Percentiles rank a stretch among this genome's conserved stretches.
phyloP scores from a whole-genome alignment of 1,140 invertebrate genomes.

The Eueides isabella region DNA sequence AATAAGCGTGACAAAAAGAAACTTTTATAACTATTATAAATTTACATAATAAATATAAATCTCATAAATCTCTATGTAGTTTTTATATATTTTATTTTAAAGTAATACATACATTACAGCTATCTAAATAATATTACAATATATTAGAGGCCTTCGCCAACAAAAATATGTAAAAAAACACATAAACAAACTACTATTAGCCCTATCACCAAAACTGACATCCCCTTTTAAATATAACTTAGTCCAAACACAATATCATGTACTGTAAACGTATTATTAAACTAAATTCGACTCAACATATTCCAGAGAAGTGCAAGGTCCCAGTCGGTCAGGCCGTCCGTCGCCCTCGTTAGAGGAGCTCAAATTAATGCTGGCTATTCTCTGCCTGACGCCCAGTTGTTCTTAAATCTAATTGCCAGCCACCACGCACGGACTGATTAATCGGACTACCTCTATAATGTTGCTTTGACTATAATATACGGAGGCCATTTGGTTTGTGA shows the following conservation, averaged over 20 bases:
- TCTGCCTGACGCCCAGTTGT: constrained; percentile 78
- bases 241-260: not conserved
- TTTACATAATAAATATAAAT: too few species aligned
- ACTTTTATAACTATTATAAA: too few species aligned
- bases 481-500: constrained; percentile 33
- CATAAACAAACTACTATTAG: too few species aligned
- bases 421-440: constrained; percentile 68
- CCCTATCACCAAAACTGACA: too few species aligned
- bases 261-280: not conserved
- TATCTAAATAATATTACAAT: too few species aligned
- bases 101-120: too few species aligned
- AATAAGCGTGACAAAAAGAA: too few species aligned
- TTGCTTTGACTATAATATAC: constrained; percentile 35
- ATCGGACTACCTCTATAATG: constrained; percentile 53
- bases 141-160: too few species aligned
- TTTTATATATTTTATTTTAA: too few species aligned
- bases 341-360: constrained; percentile 79
- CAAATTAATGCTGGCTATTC: constrained; percentile 81
- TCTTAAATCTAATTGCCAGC: constrained; percentile 81
- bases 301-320: constrained; percentile 58
- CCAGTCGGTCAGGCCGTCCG: constrained; percentile 63
- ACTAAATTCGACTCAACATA: constrained; percentile 48
- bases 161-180: too few species aligned
- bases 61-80: too few species aligned
- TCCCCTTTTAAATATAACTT: too few species aligned